Base-by-base conservation (phyloP, 2,797 vertebrate species). In the Pipistrellus pipistrellus region DNA sequence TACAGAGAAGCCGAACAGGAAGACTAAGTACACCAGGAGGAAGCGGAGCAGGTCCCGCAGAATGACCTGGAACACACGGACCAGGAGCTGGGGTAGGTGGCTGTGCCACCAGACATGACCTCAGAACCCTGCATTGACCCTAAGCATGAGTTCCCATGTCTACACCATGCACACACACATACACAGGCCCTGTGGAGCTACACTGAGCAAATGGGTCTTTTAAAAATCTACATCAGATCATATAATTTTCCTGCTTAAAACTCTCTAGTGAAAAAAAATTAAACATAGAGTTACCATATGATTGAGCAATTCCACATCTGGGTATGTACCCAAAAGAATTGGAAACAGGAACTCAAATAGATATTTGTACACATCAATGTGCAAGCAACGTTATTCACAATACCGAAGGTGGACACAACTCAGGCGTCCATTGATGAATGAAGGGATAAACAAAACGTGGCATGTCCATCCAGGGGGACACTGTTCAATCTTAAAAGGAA, bases 1-100 rank as follows among this genome's bases (percentile, higher is more conserved):
- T 98, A 99, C 98, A 92, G 99, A 98, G 93, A 99, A 99, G 97
- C 99, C 99, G 0, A 99, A 98, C 35, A 99, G 99, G 98, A 99
- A 99, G 96, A 99, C 99, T 0, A 98, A 27, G 30, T 99, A 99
- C 93, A 99, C 99, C 72, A 99, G 93, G 46, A 99, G 98, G 96
- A 99, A 99, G 51, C 98, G 99, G 86, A 99, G 96, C 86, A 99
- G 98, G 94, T 99, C 99, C 23, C 98, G 97, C 94, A 99, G 98
- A 96, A 99, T 99, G 96, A 99, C 99, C 99, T 99, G 90, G 75
- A 98, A 98, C 20, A 93, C 82, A 98, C 1, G 18, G 8, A 32
- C 46, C 88, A 27, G 18, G 81, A 32, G 44, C 17, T 5, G 0
- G 51, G 3, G 21, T 73, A 53, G 27, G 53, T 20, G 18, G 8